A percentile compares a stretch with the other conserved stretches of the same genome.
Conservation (phyloP, 1,140 invertebrate species). For the Lepidurus apus region DNA sequence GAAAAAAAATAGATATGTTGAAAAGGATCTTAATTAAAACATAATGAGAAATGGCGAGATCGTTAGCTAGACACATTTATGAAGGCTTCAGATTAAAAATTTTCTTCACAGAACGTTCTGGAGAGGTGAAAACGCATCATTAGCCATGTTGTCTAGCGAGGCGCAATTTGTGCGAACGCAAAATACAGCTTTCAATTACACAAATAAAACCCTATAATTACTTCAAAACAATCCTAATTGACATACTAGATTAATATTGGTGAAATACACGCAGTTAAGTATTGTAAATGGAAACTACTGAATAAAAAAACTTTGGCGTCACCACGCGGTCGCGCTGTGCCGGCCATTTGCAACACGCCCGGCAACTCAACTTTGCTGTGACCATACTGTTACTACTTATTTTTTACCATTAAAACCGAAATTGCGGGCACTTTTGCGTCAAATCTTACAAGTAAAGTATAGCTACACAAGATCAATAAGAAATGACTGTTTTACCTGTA, state of each 20-base stretch:
- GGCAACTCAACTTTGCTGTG: not conserved
- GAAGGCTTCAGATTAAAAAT: not conserved
- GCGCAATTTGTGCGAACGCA: too few relatives aligned
- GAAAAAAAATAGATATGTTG: not conserved
- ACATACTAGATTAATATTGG: not conserved
- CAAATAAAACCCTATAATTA: too few relatives aligned
- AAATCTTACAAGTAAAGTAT: too few relatives aligned
- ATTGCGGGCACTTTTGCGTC: too few relatives aligned
- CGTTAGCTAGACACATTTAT: not conserved
- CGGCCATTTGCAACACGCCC: not conserved
- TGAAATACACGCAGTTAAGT: not conserved
- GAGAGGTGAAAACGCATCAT: slow-evolving; percentile 18
- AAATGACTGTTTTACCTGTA: not conserved
- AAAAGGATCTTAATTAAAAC: not conserved
- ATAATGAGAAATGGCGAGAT: not conserved
- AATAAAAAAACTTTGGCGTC: not conserved
- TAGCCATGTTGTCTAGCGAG: not conserved
- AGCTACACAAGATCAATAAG: not conserved
- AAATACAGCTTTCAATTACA: too few relatives aligned
- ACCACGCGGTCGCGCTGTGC: slow-evolving; percentile 8
- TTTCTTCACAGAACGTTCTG: slow-evolving; percentile 23
- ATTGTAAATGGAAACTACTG: not conserved
- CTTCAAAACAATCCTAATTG: too few relatives aligned
- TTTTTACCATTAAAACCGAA: too few relatives aligned
- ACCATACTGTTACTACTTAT: too few relatives aligned